Evolutionary conservation across 2,113 vertebrate genomes (phyloP), one percentile per base, ranked within the genome.

Genomic region (Leucopternis melanops): DNA sequence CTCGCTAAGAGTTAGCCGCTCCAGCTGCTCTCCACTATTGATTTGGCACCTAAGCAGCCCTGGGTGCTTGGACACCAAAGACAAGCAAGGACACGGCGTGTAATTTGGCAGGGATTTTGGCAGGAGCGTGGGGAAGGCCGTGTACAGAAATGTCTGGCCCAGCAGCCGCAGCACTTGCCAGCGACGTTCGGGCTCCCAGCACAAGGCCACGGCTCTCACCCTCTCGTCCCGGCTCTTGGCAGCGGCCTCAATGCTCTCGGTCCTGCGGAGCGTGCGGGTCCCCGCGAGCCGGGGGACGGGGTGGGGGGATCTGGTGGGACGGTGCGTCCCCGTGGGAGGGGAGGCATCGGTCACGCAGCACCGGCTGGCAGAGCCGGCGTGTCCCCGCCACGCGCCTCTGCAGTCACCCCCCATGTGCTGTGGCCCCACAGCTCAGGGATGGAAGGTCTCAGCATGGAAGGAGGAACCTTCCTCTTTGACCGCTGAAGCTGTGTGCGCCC

Each of bases 351-450:
- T 23, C 7, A 4, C 18, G 25, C 15, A 49, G 62, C 38, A 32
- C 20, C 32, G 45, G 58, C 75, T 42, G 50, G 15, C 19, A 8
- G 27, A 52, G 25, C 36, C 1, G 2, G 5, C 1, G 11, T 34
- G 59, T 21, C 36, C 36, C 36, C 14, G 3, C 10, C 19, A 1
- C 0, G 2, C 0, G 0, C 13, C 38, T 73, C 83, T 22, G 23
- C 29, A 8, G 18, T 11, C n/a, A 16, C 20, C 5, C 20, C 23
- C 7, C 25, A 1, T 0, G 4, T 0, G 3, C 75, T 4, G 2
- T 0, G 5, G 36, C 20, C 58, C n/a, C 5, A 2, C 4, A n/a
- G 70, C 38, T 69, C 49, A 12, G 21, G 2, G 44, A 16, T 12
- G 13, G 58, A 45, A 73, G 16, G 44, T 5, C 47, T 85, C 27